Percentiles rank a stretch among this genome's conserved stretches.
These are phyloP conservation scores for Cryptus armator DNA, from an alignment of 2,888 invertebrate genomes.

Conservation along the genomic window DNA sequence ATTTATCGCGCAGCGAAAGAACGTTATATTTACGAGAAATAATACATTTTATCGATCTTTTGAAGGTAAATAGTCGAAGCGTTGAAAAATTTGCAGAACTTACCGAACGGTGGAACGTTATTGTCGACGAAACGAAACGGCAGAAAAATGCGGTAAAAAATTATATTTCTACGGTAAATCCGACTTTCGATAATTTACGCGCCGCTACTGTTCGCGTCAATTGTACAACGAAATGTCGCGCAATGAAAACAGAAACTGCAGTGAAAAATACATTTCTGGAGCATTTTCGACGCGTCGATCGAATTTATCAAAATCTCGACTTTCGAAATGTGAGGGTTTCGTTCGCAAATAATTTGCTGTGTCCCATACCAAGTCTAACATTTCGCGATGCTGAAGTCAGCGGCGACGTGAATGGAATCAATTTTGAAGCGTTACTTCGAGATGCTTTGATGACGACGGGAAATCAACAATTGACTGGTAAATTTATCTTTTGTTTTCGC, in stretches of 20 bases:
- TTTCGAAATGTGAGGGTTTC: slow-evolving; percentile 79
- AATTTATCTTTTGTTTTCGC: slow-evolving; percentile 56
- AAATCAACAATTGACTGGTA: slow-evolving; percentile 85
- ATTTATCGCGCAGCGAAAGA: background rate
- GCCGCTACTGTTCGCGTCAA: slow-evolving; percentile 70
- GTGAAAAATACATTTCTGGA: slow-evolving; percentile 53
- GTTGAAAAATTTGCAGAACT: slow-evolving; percentile 66
- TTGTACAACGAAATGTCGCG: slow-evolving; percentile 72
- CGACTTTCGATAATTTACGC: slow-evolving; percentile 65
- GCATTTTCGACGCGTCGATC: slow-evolving; percentile 63
- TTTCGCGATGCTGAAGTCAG: slow-evolving; percentile 84
- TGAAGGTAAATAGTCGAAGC: slow-evolving; percentile 73
- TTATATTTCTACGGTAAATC: slow-evolving; percentile 57
- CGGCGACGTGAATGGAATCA: slow-evolving; percentile 86
- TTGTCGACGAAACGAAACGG: slow-evolving; percentile 61
- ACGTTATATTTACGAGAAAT: background rate
- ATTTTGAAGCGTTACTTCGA: slow-evolving; percentile 84
- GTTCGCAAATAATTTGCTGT: slow-evolving; percentile 69
- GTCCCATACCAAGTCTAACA: slow-evolving; percentile 79
- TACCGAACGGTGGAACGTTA: slow-evolving; percentile 64
- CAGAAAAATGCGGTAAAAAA: slow-evolving; percentile 57
- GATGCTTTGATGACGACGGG: slow-evolving; percentile 85
- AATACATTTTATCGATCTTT: background rate
- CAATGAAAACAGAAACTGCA: slow-evolving; percentile 66
- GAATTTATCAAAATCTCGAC: slow-evolving; percentile 72